A percentile compares a stretch with the other conserved stretches of the same genome.
These are phyloP conservation scores for Sander vitreus DNA, from an alignment of 2,113 vertebrate genomes.

Conservation along the genomic window DNA sequence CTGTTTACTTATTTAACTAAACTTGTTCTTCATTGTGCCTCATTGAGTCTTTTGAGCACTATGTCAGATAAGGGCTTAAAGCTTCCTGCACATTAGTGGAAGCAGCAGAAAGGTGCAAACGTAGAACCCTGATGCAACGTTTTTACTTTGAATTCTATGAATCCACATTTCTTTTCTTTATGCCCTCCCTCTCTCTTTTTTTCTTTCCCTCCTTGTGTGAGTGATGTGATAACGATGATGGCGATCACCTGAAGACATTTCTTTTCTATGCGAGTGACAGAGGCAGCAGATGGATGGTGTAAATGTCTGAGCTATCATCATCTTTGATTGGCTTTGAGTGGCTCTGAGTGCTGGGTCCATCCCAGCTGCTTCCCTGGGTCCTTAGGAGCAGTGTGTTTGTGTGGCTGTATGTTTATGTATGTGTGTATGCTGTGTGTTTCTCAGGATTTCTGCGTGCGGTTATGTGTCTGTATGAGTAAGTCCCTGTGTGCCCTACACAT, in stretches of 20 bases:
- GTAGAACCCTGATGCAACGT: background rate
- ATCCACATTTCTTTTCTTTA: background rate
- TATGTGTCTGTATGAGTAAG: conserved; percentile 25
- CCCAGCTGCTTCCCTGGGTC: conserved; percentile 66
- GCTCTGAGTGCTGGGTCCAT: conserved; percentile 76
- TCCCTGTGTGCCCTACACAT: conserved; percentile 25
- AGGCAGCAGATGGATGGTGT: conserved; percentile 52
- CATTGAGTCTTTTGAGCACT: background rate
- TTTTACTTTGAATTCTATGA: background rate
- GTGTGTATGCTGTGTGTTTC: conserved; percentile 17
- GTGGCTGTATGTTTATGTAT: conserved; percentile 35
- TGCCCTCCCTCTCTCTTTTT: background rate
- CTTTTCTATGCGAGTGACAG: conserved; percentile 1
- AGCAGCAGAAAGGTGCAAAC: background rate
- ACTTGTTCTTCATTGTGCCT: background rate
- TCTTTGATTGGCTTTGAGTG: conserved; percentile 82
- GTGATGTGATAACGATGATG: background rate
- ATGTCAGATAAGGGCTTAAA: background rate
- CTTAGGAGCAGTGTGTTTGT: conserved; percentile 7
- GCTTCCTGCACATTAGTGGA: background rate
- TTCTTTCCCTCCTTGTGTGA: background rate
- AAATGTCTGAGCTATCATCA: conserved; percentile 70
- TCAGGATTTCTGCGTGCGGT: conserved; percentile 25
- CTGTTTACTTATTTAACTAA: background rate
- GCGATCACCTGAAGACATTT: conserved; percentile 15